These are phyloP conservation scores for Vanacampus margaritifer DNA, from an alignment of 2,113 vertebrate species.

Conservation along the genomic window DNA sequence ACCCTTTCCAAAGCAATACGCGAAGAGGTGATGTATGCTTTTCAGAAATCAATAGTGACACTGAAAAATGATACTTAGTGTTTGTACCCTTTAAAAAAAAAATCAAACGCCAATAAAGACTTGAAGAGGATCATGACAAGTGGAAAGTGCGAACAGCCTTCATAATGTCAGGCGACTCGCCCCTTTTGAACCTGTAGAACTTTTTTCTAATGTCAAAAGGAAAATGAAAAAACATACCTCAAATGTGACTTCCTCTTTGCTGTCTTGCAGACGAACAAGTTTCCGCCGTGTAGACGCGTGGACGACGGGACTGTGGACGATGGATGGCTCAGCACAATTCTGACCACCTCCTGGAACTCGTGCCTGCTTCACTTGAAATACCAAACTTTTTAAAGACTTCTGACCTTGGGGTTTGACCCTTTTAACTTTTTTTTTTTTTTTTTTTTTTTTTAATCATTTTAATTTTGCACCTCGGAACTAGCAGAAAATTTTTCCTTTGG, in stretches of 20 bases:
- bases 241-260: not conserved
- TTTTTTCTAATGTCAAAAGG: not conserved
- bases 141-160: too few relatives aligned
- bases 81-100: too few relatives aligned
- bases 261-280: constrained; percentile 89
- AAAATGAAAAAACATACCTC: not conserved
- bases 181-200: too few relatives aligned
- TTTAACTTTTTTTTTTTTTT: not conserved
- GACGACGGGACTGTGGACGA: constrained; percentile 22
- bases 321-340: constrained; percentile 19
- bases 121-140: too few relatives aligned
- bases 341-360: constrained; percentile 54
- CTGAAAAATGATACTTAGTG: too few relatives aligned
- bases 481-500: not conserved
- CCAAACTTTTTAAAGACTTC: not conserved
- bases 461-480: not conserved
- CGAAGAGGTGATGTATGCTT: too few relatives aligned
- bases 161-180: too few relatives aligned
- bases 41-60: too few relatives aligned
- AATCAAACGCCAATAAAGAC: too few relatives aligned
- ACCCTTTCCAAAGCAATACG: too few relatives aligned
- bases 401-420: not conserved
- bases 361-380: not conserved
- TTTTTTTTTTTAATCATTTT: not conserved
- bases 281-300: constrained; percentile 77